These are phyloP conservation scores for Hoplostethus atlanticus DNA, from an alignment of 2,797 vertebrate genomes.

Conservation along the genomic window DNA sequence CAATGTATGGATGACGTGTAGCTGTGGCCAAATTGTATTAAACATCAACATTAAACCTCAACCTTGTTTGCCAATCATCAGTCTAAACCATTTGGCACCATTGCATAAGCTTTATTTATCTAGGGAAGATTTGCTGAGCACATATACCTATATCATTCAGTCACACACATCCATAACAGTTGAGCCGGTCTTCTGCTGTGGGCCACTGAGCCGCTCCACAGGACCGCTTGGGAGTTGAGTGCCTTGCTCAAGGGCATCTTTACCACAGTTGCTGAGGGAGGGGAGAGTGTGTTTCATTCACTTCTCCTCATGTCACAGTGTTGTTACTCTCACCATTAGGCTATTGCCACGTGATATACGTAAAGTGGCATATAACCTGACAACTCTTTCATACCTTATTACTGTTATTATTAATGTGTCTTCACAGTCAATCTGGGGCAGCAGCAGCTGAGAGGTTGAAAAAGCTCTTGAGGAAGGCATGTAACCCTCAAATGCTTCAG, in stretches of 20 bases:
- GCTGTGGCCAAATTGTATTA: too few species aligned
- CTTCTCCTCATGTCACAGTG: background rate
- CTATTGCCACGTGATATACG: background rate
- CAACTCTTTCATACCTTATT: background rate
- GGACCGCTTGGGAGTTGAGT: conserved; percentile 32
- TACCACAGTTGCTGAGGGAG: conserved; percentile 14
- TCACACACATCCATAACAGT: conserved; percentile 16
- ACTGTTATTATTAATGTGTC: conserved; percentile 18
- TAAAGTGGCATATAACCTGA: background rate
- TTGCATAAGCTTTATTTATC: too few species aligned
- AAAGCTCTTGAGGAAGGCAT: background rate
- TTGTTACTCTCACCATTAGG: background rate
- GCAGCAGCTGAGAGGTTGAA: conserved; percentile 1
- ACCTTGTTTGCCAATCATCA: too few species aligned
- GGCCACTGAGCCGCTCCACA: conserved; percentile 25
- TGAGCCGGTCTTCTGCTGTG: conserved; percentile 16
- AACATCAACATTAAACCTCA: background rate
- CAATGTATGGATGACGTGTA: background rate
- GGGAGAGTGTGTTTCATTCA: background rate
- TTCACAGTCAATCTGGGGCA: background rate
- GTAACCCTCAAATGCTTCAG: conserved; percentile 4
- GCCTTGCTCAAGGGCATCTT: conserved; percentile 67
- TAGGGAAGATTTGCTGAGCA: too few species aligned
- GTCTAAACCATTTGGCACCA: too few species aligned
- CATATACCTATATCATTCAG: conserved; percentile 6